phyloP scores from a whole-genome alignment of 37 sponge, comb jelly and placozoan species.

The Eunapius fragilis region DNA sequence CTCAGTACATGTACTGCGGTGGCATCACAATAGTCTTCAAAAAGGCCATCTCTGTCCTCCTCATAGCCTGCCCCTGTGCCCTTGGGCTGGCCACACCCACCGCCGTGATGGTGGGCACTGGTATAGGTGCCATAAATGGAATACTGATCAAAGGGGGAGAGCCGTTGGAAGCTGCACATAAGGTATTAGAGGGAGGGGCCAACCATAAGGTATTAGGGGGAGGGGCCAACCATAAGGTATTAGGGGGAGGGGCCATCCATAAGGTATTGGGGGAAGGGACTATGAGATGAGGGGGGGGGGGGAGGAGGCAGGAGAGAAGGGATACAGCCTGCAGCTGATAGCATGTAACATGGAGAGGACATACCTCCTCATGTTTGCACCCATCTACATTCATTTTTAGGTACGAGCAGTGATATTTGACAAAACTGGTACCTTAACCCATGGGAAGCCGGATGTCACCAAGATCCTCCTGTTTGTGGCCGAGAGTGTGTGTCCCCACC shows the following conservation, averaged over 20 bases:
- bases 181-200: background rate
- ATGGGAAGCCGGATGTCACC: slow-evolving; percentile 86
- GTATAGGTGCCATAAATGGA: slow-evolving; percentile 7
- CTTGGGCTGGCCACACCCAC: slow-evolving; percentile 98
- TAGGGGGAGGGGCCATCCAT: too few species aligned
- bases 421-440: slow-evolving; percentile 98
- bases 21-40: slow-evolving; percentile 52
- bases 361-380: too few species aligned
- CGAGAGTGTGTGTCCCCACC: slow-evolving; percentile 39
- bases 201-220: too few species aligned
- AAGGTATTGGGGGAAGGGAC: too few species aligned
- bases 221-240: too few species aligned
- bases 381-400: slow-evolving; percentile 1
- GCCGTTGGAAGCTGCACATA: background rate
- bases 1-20: background rate
- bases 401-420: slow-evolving; percentile 89
- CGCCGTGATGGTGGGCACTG: slow-evolving; percentile 97
- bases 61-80: slow-evolving; percentile 96
- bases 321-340: too few species aligned
- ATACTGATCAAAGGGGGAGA: slow-evolving; percentile 19
- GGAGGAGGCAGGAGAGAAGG: too few species aligned
- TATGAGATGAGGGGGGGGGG: too few species aligned
- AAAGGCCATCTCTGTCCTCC: slow-evolving; percentile 85
- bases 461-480: slow-evolving; percentile 48
- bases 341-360: too few species aligned